Percentiles rank a stretch among this genome's conserved stretches.
Evolutionary conservation across 2,797 vertebrate genomes (phyloP).

Genomic region (Hapalemur alaotrensis): DNA sequence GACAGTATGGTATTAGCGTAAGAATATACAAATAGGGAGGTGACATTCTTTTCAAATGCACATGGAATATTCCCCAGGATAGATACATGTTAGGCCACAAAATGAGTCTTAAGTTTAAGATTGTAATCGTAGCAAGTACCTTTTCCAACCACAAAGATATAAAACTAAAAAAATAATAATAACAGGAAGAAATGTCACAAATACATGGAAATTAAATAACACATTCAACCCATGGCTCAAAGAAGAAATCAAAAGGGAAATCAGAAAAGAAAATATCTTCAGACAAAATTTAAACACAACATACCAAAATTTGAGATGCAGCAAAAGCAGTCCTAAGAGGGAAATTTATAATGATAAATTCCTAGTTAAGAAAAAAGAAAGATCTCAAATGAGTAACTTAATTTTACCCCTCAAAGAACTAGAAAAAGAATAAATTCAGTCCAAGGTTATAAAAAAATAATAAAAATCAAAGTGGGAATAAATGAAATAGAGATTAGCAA

Average conservation of each 20-base stretch:
- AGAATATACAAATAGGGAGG: neutral
- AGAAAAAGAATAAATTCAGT: neutral
- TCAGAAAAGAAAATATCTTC: no score
- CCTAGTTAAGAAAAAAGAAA: neutral
- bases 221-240: neutral
- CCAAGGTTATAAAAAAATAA: neutral
- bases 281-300: neutral
- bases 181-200: neutral
- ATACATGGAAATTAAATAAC: neutral
- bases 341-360: neutral
- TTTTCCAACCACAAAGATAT: neutral
- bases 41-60: neutral
- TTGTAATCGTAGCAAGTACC: neutral
- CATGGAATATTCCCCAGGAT: neutral
- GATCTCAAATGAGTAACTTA: neutral
- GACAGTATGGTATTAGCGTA: neutral
- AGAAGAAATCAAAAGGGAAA: neutral
- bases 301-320: neutral
- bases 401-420: neutral
- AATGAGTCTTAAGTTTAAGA: neutral
- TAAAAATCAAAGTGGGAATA: neutral
- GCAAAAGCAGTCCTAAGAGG: neutral
- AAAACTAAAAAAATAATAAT: neutral
- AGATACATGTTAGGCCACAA: neutral
- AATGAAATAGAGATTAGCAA: neutral